phyloP scores from a whole-genome alignment of 2,797 vertebrate species.

The Tokudaia muenninki region DNA sequence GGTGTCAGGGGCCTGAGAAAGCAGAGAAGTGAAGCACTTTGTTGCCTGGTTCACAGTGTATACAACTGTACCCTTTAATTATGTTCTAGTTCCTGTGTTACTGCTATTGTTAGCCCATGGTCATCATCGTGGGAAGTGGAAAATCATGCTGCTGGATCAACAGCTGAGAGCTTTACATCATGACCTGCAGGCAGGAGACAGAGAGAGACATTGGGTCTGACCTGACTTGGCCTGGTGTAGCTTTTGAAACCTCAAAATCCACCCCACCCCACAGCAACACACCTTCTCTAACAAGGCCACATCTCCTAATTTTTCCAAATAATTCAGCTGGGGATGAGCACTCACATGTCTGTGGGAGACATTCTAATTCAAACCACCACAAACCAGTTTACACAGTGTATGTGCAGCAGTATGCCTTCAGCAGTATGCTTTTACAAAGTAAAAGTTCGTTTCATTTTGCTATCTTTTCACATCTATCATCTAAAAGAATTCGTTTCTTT shows the following conservation, averaged over 20 bases:
- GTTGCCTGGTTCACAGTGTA: background rate
- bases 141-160: background rate
- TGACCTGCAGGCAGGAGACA: background rate
- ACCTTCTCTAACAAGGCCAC: background rate
- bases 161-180: background rate
- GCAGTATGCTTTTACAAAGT: background rate
- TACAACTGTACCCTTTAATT: background rate
- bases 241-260: background rate
- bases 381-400: background rate
- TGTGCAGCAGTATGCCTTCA: background rate
- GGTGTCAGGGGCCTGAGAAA: background rate
- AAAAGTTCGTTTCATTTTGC: slow-evolving; percentile 6
- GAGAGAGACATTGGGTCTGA: background rate
- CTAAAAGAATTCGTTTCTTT: slow-evolving; percentile 23
- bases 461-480: slow-evolving; percentile 35
- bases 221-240: background rate
- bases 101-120: background rate
- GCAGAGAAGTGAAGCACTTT: background rate
- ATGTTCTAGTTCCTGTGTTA: background rate
- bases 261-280: background rate
- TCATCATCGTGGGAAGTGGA: background rate
- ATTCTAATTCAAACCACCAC: background rate
- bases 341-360: background rate
- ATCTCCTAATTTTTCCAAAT: background rate
- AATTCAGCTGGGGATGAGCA: background rate